A percentile compares a stretch with the other conserved stretches of the same genome.
Evolutionary conservation across 2,888 invertebrate genomes (phyloP).

Genomic region (Arrhopalites spinosus): DNA sequence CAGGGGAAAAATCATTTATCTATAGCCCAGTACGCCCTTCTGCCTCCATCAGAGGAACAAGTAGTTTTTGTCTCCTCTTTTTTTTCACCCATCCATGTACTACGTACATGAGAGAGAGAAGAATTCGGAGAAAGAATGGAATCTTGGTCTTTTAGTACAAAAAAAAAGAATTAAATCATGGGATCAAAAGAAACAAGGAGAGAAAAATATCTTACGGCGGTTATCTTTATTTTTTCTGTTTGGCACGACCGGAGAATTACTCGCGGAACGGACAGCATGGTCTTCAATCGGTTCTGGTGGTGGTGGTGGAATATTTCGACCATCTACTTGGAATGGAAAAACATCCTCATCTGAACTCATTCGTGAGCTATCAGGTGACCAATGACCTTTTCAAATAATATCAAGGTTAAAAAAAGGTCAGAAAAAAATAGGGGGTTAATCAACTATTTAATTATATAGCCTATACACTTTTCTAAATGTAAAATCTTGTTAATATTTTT

Average conservation of each 20-base stretch:
- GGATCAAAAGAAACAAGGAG: not conserved
- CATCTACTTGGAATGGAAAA: no score
- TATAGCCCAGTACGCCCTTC: not conserved
- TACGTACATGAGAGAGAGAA: no score
- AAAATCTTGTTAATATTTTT: not conserved
- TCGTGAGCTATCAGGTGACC: slow-evolving; percentile 49
- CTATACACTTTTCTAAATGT: not conserved
- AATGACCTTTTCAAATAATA: slow-evolving; percentile 33
- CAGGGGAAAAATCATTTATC: no score
- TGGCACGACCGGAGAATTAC: slow-evolving; percentile 41
- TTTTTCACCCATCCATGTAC: no score
- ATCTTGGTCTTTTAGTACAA: not conserved
- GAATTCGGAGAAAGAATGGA: not conserved
- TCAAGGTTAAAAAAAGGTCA: slow-evolving; percentile 1
- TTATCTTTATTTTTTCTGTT: slow-evolving; percentile 31
- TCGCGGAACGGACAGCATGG: slow-evolving; percentile 40
- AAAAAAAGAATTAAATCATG: not conserved
- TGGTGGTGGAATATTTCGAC: slow-evolving; percentile 42
- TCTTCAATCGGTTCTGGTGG: slow-evolving; percentile 48
- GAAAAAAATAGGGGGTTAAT: not conserved
- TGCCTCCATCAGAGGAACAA: not conserved
- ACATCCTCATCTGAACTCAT: slow-evolving; percentile 57
- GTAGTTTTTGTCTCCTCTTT: not conserved
- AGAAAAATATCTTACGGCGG: slow-evolving; percentile 42
- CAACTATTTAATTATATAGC: not conserved